Percentiles rank a stretch among this genome's conserved stretches.
Conservation (phyloP, 2,888 invertebrate genomes). For the Anaspis maculata region DNA sequence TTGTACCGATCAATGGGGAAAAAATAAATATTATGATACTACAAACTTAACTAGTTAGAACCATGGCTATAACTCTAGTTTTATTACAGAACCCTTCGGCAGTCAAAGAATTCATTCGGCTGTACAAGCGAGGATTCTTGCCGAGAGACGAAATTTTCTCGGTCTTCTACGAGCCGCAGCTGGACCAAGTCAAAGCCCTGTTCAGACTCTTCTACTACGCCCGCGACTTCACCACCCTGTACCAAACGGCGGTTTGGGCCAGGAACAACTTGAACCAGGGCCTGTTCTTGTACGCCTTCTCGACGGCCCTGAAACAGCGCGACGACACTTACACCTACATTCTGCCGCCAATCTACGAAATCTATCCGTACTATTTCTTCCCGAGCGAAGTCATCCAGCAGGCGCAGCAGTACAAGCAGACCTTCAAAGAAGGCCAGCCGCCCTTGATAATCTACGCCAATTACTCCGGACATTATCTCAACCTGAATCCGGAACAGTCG, state of each 20-base stretch:
- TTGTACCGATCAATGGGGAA: too few species aligned
- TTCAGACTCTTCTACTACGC: constrained; percentile 62
- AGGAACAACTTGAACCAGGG: constrained; percentile 61
- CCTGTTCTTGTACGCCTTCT: constrained; percentile 58
- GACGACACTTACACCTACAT: constrained; percentile 55
- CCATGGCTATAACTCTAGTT: too few species aligned
- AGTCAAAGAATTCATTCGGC: constrained; percentile 48
- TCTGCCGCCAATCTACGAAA: constrained; percentile 63
- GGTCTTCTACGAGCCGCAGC: constrained; percentile 51
- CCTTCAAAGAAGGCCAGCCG: constrained; percentile 32
- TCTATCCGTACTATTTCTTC: constrained; percentile 64
- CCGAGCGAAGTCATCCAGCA: constrained; percentile 58
- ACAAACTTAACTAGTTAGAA: too few species aligned
- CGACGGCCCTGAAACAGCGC: constrained; percentile 54
- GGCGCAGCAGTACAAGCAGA: constrained; percentile 55
- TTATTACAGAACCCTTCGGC: constrained; percentile 48
- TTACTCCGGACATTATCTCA: constrained; percentile 50
- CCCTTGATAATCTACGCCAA: constrained; percentile 54
- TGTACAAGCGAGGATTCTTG: constrained; percentile 49
- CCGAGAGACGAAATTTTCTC: constrained; percentile 57
- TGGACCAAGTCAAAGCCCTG: constrained; percentile 54
- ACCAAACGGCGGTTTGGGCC: constrained; percentile 59
- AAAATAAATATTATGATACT: too few species aligned
- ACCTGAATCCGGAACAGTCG: constrained; percentile 47
- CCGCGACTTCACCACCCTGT: constrained; percentile 63